These are phyloP conservation scores for Parapsyche elsis DNA, from an alignment of 1,140 invertebrate genomes.

Conservation along the genomic window DNA sequence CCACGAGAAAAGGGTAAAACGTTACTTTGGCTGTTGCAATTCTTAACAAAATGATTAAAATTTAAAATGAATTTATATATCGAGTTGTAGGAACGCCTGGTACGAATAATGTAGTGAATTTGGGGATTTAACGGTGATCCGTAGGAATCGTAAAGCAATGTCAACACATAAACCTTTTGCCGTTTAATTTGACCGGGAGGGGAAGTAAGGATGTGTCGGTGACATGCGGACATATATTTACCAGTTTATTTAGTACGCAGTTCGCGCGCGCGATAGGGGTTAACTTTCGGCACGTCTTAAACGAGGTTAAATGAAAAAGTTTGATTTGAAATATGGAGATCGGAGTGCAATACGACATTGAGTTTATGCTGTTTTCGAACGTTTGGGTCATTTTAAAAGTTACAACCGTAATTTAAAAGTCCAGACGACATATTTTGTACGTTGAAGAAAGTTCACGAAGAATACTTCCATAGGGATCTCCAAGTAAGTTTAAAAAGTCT, in stretches of 20 bases:
- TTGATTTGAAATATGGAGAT: background rate
- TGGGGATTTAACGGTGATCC: constrained; percentile 27
- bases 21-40: too few species aligned
- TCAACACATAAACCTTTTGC: constrained; percentile 47
- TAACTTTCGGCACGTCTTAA: constrained; percentile 26
- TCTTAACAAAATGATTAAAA: too few species aligned
- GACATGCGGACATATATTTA: constrained; percentile 34
- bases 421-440: too few species aligned
- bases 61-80: too few species aligned
- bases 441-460: too few species aligned
- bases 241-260: constrained; percentile 16
- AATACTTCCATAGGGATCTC: too few species aligned
- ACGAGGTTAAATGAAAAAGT: background rate
- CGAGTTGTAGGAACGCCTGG: background rate
- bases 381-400: too few species aligned
- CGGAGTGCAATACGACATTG: background rate
- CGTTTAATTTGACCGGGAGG: constrained; percentile 43
- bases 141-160: constrained; percentile 41
- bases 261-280: background rate
- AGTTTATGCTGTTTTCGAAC: too few species aligned
- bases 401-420: too few species aligned
- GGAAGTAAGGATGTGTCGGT: constrained; percentile 27
- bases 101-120: background rate
- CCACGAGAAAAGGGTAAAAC: too few species aligned
- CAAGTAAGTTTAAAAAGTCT: too few species aligned